Conservation (phyloP, 2,797 vertebrate species). For the Prunella strophiata region DNA sequence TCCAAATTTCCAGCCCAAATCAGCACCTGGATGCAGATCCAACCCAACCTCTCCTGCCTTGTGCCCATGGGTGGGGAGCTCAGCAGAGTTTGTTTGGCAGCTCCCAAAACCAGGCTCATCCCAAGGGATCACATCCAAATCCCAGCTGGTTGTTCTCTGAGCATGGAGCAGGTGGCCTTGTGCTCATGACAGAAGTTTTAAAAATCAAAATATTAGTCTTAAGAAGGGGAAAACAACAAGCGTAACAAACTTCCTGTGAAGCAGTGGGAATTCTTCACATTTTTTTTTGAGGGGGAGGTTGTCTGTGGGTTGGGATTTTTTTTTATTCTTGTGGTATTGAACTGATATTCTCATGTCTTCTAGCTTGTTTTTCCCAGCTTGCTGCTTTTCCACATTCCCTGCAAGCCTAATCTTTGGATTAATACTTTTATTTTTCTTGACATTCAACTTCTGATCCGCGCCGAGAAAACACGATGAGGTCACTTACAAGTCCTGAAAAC, state of each 20-base stretch:
- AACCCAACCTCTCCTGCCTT: background rate
- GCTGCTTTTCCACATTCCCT: background rate
- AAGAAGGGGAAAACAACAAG: background rate
- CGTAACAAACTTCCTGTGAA: background rate
- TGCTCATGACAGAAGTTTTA: background rate
- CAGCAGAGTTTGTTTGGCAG: background rate
- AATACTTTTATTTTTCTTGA: background rate
- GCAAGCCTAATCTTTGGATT: background rate
- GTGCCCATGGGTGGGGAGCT: accelerated
- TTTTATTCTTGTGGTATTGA: background rate
- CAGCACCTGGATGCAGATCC: background rate
- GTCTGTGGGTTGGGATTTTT: background rate
- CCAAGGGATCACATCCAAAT: background rate
- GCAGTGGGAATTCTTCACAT: background rate
- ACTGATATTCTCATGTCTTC: background rate
- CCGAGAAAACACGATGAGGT: background rate
- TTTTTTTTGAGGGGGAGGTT: background rate
- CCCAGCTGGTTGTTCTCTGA: background rate
- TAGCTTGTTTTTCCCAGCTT: background rate
- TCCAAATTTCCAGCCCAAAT: background rate
- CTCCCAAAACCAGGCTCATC: background rate
- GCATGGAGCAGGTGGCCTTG: background rate
- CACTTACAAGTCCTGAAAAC: background rate
- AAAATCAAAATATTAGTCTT: background rate
- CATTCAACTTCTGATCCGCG: background rate